Percentiles rank a stretch among this genome's conserved stretches.
These are phyloP conservation scores for Scaptomyza hsui DNA, from an alignment of 1,140 invertebrate genomes.

Conservation along the genomic window DNA sequence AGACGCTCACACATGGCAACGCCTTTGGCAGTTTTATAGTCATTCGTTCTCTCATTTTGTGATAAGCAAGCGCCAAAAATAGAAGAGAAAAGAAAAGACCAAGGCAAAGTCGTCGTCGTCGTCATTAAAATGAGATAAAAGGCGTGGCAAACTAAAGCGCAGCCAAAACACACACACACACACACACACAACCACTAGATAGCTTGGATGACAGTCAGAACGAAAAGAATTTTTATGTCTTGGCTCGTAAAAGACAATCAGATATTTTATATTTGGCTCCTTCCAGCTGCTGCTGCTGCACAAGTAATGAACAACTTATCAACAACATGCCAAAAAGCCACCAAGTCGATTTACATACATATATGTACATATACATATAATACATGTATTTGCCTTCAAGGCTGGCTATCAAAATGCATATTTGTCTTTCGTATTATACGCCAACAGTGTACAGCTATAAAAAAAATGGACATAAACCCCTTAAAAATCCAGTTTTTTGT, in stretches of 20 bases:
- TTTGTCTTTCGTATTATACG: neutral
- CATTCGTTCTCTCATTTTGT: constrained; percentile 16
- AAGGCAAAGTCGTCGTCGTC: constrained; percentile 12
- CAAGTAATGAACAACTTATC: constrained; percentile 39
- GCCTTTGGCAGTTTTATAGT: constrained; percentile 34
- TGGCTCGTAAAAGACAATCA: constrained; percentile 38
- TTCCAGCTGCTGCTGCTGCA: neutral
- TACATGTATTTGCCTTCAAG: constrained; percentile 8
- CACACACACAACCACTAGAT: neutral
- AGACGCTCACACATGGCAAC: neutral
- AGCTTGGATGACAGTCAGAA: constrained; percentile 35
- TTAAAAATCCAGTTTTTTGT: neutral
- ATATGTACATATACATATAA: constrained; percentile 3
- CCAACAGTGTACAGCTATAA: neutral
- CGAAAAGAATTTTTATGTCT: constrained; percentile 31
- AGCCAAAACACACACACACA: constrained; percentile 2
- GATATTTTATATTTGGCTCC: constrained; percentile 23
- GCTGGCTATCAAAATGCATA: constrained; percentile 2
- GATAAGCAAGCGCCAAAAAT: constrained; percentile 27
- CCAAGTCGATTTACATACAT: constrained; percentile 1
- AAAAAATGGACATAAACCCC: neutral
- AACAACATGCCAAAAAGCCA: neutral
- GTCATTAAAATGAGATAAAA: constrained; percentile 38
- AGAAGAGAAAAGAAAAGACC: neutral
- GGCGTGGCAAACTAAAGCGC: constrained; percentile 36